Conservation (phyloP, 2,888 invertebrate genomes). For the Macrosiphum euphorbiae region DNA sequence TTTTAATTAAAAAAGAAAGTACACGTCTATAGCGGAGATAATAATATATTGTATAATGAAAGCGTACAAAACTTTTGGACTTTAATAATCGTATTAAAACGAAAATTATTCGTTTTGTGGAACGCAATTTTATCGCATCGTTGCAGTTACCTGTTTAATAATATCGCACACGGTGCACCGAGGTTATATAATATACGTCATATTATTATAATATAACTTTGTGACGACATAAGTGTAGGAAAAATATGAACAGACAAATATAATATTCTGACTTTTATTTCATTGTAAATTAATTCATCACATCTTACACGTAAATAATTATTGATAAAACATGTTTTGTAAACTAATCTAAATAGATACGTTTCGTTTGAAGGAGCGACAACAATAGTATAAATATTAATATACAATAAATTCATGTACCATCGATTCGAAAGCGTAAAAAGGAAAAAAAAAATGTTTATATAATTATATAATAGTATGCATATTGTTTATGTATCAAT, state of each 20-base stretch:
- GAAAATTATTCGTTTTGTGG: slow-evolving; percentile 14
- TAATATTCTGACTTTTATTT: slow-evolving; percentile 39
- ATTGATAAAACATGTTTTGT: slow-evolving; percentile 1
- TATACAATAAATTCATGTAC: not conserved
- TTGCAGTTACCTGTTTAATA: slow-evolving; percentile 7
- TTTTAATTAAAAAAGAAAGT: slow-evolving; percentile 30
- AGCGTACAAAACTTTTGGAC: slow-evolving; percentile 18
- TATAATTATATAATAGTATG: not conserved
- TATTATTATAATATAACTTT: not conserved
- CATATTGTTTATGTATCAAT: not conserved
- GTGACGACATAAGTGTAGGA: not conserved
- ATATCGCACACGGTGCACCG: not conserved
- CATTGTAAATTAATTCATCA: slow-evolving; percentile 22
- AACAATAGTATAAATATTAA: slow-evolving; percentile 16
- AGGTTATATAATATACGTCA: not conserved
- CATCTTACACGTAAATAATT: slow-evolving; percentile 25
- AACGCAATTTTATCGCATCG: slow-evolving; percentile 14
- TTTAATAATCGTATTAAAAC: slow-evolving; percentile 29
- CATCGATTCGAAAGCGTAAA: slow-evolving; percentile 24
- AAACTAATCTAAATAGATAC: slow-evolving; percentile 40
- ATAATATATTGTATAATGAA: not conserved
- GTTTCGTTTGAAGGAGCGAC: not conserved
- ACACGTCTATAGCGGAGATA: not conserved
- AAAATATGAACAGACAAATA: not conserved
- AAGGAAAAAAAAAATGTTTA: slow-evolving; percentile 5